Conservation (phyloP, 2,113 vertebrate genomes). For the Canis aureus region DNA sequence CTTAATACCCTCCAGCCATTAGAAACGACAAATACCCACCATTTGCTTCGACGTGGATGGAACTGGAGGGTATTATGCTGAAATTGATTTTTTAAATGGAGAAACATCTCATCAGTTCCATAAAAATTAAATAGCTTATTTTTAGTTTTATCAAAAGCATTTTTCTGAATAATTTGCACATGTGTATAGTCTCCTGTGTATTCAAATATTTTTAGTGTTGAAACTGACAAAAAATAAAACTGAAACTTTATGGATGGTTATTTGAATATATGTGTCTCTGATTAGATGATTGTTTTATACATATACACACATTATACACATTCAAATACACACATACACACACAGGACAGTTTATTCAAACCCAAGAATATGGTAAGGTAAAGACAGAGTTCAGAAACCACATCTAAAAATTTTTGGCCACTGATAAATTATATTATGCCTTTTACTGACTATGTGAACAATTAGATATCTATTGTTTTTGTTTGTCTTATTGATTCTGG, state of each 20-base stretch:
- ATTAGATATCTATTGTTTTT: neutral
- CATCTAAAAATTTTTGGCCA: neutral
- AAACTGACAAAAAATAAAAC: slow-evolving; percentile 26
- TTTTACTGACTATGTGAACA: neutral
- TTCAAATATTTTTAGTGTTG: slow-evolving; percentile 1
- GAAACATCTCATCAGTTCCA: neutral
- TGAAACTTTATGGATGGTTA: neutral
- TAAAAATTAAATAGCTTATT: slow-evolving; percentile 3
- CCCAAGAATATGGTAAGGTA: neutral
- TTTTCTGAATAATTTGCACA: slow-evolving; percentile 47
- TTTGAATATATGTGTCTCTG: neutral
- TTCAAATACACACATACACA: neutral
- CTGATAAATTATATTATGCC: neutral
- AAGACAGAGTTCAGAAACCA: neutral
- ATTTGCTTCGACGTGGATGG: too few species aligned
- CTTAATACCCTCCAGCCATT: too few species aligned
- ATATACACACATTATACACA: neutral
- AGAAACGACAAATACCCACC: too few species aligned
- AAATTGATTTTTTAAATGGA: slow-evolving; percentile 23
- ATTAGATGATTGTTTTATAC: neutral
- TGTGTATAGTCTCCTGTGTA: neutral
- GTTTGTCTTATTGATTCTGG: neutral
- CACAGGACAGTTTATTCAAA: neutral
- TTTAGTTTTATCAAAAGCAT: slow-evolving; percentile 10
- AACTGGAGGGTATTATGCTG: neutral